These are phyloP conservation scores for Sebastes steindachneri DNA, from an alignment of 2,797 vertebrate species.

Conservation along the genomic window DNA sequence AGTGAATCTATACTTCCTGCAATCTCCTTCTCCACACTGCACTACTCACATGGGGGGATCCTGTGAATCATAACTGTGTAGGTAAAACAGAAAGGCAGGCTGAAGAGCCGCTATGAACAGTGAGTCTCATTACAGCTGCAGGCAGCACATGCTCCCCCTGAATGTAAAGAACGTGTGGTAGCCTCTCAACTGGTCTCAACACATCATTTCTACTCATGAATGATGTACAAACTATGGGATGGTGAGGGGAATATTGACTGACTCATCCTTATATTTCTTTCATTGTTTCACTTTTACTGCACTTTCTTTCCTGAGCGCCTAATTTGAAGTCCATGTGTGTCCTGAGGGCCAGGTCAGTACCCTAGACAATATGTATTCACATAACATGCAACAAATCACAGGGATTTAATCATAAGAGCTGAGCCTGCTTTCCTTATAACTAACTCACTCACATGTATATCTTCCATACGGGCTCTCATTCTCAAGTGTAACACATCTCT, in stretches of 20 bases:
- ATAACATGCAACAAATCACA: neutral
- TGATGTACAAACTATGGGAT: neutral
- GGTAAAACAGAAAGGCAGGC: neutral
- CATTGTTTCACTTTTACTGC: neutral
- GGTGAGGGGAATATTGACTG: too few species aligned
- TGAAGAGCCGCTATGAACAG: neutral
- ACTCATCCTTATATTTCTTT: neutral
- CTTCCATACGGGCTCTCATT: neutral
- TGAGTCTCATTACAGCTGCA: neutral
- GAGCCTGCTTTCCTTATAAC: neutral
- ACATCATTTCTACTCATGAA: neutral
- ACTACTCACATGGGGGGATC: neutral
- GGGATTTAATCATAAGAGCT: neutral
- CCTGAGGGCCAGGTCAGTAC: neutral
- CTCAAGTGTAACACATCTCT: neutral
- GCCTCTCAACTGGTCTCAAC: neutral
- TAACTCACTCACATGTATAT: neutral
- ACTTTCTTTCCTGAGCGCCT: neutral
- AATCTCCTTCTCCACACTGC: neutral
- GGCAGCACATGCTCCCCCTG: neutral
- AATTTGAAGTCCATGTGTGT: neutral
- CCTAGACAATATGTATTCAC: neutral
- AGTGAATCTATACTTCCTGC: neutral
- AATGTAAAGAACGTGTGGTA: neutral
- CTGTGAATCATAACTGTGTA: neutral